Evolutionary conservation across 2,888 invertebrate genomes (phyloP).

Genomic region (Branchipolynoe longqiensis): DNA sequence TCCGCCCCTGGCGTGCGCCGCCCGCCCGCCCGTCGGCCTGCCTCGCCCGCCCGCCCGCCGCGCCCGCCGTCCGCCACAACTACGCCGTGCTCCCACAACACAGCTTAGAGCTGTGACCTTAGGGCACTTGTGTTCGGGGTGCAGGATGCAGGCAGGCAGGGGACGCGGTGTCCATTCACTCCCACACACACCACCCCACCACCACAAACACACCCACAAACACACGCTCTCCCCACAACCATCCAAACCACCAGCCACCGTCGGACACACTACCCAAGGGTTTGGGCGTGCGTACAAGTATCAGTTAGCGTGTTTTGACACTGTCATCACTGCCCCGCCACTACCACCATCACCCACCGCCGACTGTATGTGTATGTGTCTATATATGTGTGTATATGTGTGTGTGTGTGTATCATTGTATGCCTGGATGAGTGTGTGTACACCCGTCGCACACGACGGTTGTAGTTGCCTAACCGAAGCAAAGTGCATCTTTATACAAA

Average conservation of each 20-base stretch:
- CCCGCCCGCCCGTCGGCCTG: background rate
- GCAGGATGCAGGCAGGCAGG: background rate
- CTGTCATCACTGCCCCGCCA: background rate
- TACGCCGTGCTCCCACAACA: too few species aligned
- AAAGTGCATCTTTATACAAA: too few species aligned
- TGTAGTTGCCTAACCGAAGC: too few species aligned
- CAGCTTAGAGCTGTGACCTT: too few species aligned
- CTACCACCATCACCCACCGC: background rate
- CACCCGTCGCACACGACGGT: too few species aligned
- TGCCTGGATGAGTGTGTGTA: too few species aligned
- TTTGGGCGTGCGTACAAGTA: too few species aligned
- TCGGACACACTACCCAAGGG: too few species aligned
- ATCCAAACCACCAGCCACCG: too few species aligned
- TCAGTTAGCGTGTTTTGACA: background rate
- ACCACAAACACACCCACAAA: background rate
- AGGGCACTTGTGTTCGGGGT: background rate
- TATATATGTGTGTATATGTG: background rate
- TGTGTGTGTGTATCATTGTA: too few species aligned
- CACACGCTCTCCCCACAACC: background rate
- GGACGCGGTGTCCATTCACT: background rate
- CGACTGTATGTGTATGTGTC: background rate
- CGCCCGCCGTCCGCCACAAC: background rate
- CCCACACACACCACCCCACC: background rate
- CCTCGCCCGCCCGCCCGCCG: background rate
- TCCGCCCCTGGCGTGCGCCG: conserved; percentile 16